phyloP scores from a whole-genome alignment of 2,888 invertebrate genomes.

The Esperia sulphurella region DNA sequence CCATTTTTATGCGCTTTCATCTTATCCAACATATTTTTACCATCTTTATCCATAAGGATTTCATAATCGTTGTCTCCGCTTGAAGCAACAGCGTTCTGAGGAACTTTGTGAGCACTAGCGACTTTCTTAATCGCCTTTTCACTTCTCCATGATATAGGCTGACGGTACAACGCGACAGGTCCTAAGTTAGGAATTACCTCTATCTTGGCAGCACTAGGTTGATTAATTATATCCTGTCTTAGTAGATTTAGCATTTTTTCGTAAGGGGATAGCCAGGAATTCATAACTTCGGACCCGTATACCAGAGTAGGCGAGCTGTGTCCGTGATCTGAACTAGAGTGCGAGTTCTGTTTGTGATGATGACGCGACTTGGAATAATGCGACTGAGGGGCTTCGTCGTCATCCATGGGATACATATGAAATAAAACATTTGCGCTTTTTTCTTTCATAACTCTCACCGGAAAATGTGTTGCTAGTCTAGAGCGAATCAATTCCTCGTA shows the following conservation, averaged over 20 bases:
- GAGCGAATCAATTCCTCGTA: conserved; percentile 47
- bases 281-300: not conserved
- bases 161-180: conserved; percentile 50
- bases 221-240: conserved; percentile 36
- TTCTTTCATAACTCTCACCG: conserved; percentile 32
- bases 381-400: not conserved
- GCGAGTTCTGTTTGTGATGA: not conserved
- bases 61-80: not conserved
- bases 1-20: not conserved
- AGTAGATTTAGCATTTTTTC: conserved; percentile 45
- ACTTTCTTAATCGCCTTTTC: conserved; percentile 43
- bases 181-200: conserved; percentile 46
- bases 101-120: conserved; percentile 35
- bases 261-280: conserved; percentile 26
- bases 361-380: not conserved
- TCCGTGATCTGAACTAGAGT: not conserved
- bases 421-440: conserved; percentile 8
- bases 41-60: conserved; percentile 1
- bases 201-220: conserved; percentile 43
- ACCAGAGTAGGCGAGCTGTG: not conserved
- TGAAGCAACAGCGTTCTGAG: conserved; percentile 8
- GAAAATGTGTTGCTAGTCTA: conserved; percentile 25
- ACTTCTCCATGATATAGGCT: conserved; percentile 54
- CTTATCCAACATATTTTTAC: conserved; percentile 8
- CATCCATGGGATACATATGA: not conserved